These are phyloP conservation scores for Gonatopus flavifemur DNA, from an alignment of 1,140 invertebrate genomes.

Conservation along the genomic window DNA sequence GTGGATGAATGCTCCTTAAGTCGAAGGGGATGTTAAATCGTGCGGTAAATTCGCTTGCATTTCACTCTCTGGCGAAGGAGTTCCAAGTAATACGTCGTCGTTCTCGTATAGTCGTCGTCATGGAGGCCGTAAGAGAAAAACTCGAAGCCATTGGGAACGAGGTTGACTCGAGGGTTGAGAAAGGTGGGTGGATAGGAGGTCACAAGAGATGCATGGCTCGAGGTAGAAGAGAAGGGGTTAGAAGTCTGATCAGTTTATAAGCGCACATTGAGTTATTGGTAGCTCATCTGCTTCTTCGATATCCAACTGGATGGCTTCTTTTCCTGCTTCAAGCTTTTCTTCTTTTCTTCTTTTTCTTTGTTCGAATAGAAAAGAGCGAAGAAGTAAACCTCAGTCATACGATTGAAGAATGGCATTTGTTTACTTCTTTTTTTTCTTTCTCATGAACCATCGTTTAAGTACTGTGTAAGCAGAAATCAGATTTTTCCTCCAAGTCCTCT, in stretches of 20 bases:
- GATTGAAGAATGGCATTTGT: too few relatives aligned
- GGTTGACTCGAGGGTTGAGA: slow-evolving; percentile 31
- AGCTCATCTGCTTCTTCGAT: slow-evolving; percentile 51
- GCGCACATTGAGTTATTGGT: slow-evolving; percentile 54
- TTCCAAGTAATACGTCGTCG: slow-evolving; percentile 42
- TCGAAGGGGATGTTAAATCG: slow-evolving; percentile 44
- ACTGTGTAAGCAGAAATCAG: too few relatives aligned
- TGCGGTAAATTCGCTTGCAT: slow-evolving; percentile 45
- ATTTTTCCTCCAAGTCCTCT: too few relatives aligned
- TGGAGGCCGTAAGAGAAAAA: slow-evolving; percentile 28
- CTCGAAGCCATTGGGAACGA: slow-evolving; percentile 43
- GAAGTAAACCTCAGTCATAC: too few relatives aligned
- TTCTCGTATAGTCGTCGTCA: slow-evolving; percentile 32
- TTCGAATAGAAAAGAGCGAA: too few relatives aligned
- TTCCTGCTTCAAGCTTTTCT: slow-evolving; percentile 15
- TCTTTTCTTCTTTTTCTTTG: slow-evolving; percentile 5
- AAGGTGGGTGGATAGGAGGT: slow-evolving; percentile 4
- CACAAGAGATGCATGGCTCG: too few relatives aligned
- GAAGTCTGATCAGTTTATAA: slow-evolving; percentile 53
- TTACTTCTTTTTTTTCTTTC: background rate
- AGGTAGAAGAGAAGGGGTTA: slow-evolving; percentile 25
- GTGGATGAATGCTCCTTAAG: slow-evolving; percentile 33
- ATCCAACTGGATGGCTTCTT: slow-evolving; percentile 45
- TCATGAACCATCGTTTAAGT: background rate
- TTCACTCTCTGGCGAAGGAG: slow-evolving; percentile 36